phyloP scores from a whole-genome alignment of 2,888 invertebrate genomes.

The Nudaria mundana region DNA sequence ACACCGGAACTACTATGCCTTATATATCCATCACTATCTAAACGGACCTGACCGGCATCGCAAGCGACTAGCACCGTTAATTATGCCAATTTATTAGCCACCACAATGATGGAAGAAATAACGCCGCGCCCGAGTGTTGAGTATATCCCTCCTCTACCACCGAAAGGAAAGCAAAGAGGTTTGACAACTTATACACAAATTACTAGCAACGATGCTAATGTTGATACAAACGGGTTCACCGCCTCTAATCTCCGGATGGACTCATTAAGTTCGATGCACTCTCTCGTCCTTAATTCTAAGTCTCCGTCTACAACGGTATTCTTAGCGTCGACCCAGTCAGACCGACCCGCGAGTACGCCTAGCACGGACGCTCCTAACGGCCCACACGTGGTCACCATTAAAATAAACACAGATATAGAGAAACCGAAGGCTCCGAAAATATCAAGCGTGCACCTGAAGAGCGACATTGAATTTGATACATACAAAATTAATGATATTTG shows the following conservation, averaged over 20 bases:
- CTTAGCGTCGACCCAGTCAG: slow-evolving; percentile 76
- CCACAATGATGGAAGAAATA: slow-evolving; percentile 76
- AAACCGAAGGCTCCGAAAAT: slow-evolving; percentile 74
- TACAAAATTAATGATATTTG: slow-evolving; percentile 62
- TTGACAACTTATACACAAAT: slow-evolving; percentile 74
- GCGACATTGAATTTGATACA: slow-evolving; percentile 67
- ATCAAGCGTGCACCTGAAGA: slow-evolving; percentile 74
- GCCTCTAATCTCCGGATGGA: slow-evolving; percentile 57
- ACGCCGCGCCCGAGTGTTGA: slow-evolving; percentile 67
- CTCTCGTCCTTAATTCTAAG: slow-evolving; percentile 79
- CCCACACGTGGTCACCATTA: slow-evolving; percentile 86
- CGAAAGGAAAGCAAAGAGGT: slow-evolving; percentile 76
- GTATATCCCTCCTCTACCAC: slow-evolving; percentile 80
- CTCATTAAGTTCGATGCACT: slow-evolving; percentile 78
- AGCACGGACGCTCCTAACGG: slow-evolving; percentile 70
- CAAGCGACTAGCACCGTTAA: slow-evolving; percentile 65
- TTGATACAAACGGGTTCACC: slow-evolving; percentile 58
- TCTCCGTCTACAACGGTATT: slow-evolving; percentile 78
- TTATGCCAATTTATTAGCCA: slow-evolving; percentile 71
- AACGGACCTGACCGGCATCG: slow-evolving; percentile 68
- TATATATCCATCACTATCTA: slow-evolving; percentile 66
- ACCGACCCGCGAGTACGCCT: slow-evolving; percentile 69
- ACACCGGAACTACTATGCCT: slow-evolving; percentile 78
- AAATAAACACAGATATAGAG: slow-evolving; percentile 83
- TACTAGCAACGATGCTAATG: slow-evolving; percentile 49